Base-by-base conservation (phyloP, 2,797 vertebrate genomes). In the Buceros bicornis region DNA sequence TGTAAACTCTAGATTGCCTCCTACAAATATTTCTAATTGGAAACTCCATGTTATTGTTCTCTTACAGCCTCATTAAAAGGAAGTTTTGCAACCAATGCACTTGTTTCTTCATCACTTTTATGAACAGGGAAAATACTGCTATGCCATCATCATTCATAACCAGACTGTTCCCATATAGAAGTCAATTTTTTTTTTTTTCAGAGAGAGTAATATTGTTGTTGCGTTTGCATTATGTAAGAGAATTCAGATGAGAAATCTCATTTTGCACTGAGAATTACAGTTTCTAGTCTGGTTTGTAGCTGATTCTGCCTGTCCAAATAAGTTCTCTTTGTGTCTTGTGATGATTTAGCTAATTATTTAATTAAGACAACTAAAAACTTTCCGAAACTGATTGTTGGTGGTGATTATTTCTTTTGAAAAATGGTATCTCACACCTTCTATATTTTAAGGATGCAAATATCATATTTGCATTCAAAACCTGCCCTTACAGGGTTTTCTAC, bases 31-130 rank as follows among this genome's bases (percentile, higher is more conserved):
- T 60, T 79, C 33, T 45, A 77, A 48, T 78, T 67, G 50, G 33
- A 81, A 78, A 74, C 73, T 71, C 89, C 13, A 33, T 81, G 24
- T 64, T 64, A 33, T 54, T 26, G 16, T 69, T 83, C 26, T 85
- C 47, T 66, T 83, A 57, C 6, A 77, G 26, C 24, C 47, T 66
- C 42, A 47, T 78, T 78, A 79, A 79, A 69, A 42, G 64, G 24
- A 73, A 14, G 8, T 57, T 78, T 94, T 87, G 47, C 81, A 87
- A 92, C 61, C 70, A 60, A 25, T 70, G 24, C 62, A 13, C 17
- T 66, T 67, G 37, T 79, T 96, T 90, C 43, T 92, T 89, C 35
- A 77, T 87, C 53, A 22, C 40, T 89, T 74, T 91, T 65, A 53
- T 74, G 79, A 82, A 26, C 54, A 29, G 29, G 53, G 45, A 71